Evolutionary conservation across 2,113 vertebrate species (phyloP), one percentile per base, ranked within the genome.

Genomic region (Henicopernis longicauda): DNA sequence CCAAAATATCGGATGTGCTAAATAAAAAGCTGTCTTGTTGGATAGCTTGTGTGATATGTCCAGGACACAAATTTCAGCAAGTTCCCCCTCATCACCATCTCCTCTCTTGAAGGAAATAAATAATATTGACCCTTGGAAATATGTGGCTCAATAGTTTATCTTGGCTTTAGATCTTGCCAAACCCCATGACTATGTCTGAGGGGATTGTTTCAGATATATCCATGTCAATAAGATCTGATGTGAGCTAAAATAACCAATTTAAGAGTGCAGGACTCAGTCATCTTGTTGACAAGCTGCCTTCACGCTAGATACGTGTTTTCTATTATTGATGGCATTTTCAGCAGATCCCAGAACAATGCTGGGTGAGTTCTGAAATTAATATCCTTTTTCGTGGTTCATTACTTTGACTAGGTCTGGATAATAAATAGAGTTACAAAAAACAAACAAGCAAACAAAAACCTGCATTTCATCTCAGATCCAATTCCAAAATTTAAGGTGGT

Each of bases 171-270:
- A 84, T 84, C 86, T 97, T 81, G 58, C 79, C 88, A 96, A 81
- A 85, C 78, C 81, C 89, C 42, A 16, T 89, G 88, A 82, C 88
- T 95, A 34, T 82, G 84, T 96, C 94, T 87, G 81, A 91, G 86
- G 62, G 71, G 90, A 87, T 94, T 95, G 86, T 55, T 82, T 97
- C 95, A 94, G 84, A 96, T 97, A 92, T 87, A 95, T 97, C 94
- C 92, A 91, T 96, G 97, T 98, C 96, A 97, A 90, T 97, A 97
- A 97, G 94, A 97, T 91, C 86, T 91, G 93, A 86, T 70, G 59
- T 92, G 91, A 97, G 91, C 92, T 96, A 95, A 97, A 98, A 90
- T 90, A 97, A 96, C 94, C 93, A 97, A 91, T 97, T 97, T 94
- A 92, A 70, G 76, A 95, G 91, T 82, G 89, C 88, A 88, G 74